Base-by-base conservation (phyloP, 2,888 invertebrate species). In the Ormyrus thymus region DNA sequence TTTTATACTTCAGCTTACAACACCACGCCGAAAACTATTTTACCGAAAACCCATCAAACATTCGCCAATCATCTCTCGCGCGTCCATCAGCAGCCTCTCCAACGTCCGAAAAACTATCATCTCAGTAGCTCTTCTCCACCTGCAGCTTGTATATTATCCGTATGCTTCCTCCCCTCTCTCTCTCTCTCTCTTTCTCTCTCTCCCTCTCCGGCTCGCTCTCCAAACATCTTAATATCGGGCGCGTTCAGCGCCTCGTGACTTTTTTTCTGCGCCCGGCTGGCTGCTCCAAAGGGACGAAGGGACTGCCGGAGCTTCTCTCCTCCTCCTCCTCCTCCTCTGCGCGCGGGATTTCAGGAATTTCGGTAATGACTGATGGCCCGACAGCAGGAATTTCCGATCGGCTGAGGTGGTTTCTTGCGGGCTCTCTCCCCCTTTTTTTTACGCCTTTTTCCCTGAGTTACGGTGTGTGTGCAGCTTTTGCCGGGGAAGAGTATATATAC, bases 141-240 rank as follows among this genome's bases (percentile, higher is more conserved):
- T 29, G 29, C 29, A 29, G 2, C 29, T 29, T 29, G 29, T 29
- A 29, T 29, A 29, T 29, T 29, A 29, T 51, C 6, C 29, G 13
- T 66, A 2, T 66, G 15, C 51, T 29, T 29, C 4, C 29, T 65
- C n/a, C n/a, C n/a, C n/a, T 29, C 77, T 64, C 66, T 72, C 66
- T 46, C 64, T 53, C 43, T 55, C 58, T 59, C 66, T 59, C 55
- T 15, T 43, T 43, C 53, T 29, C 7, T 65, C 72, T 76, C 68
- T 53, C 73, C 50, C 58, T 55, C 69, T 62, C 9, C 69, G 58
- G 83, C 84, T 85, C 83, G 83, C 84, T 86, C 82, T 85, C 76
- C 83, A 85, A 87, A 88, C 86, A 86, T 86, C 85, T 86, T 83
- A 85, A 86, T 86, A 84, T 83, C 82, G 81, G 76, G 76, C 78